Conservation (phyloP, 2,797 vertebrate genomes). For the Danio choprae region DNA sequence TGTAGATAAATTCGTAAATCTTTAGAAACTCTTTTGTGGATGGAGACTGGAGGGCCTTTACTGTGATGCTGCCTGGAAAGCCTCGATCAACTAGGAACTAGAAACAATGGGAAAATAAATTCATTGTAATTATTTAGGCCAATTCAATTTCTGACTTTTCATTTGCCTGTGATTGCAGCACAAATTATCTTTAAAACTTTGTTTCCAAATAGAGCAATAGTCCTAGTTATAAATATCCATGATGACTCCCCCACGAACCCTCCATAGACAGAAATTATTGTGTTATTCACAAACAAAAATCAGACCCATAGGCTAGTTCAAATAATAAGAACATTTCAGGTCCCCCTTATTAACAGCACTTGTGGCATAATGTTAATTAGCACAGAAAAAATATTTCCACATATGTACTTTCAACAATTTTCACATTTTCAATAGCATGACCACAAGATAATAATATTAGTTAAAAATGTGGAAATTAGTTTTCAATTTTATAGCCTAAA, state of each 20-base stretch:
- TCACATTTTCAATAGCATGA: neutral
- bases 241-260: neutral
- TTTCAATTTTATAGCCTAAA: neutral
- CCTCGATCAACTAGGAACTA: slow-evolving; percentile 89
- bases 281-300: neutral
- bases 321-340: no score
- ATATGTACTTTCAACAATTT: neutral
- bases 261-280: neutral
- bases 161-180: neutral
- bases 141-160: neutral
- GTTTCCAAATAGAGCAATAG: neutral
- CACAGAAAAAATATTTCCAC: neutral
- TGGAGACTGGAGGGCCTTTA: slow-evolving; percentile 92
- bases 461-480: no score
- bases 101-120: neutral
- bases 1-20: slow-evolving; percentile 93
- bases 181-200: neutral
- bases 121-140: neutral
- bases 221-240: neutral
- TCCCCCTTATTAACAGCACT: neutral
- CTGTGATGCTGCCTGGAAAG: slow-evolving; percentile 83
- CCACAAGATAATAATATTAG: neutral
- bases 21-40: slow-evolving; percentile 96
- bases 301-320: neutral
- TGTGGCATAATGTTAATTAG: neutral